Evolutionary conservation across 2,113 vertebrate genomes (phyloP), one percentile per base, ranked within the genome.

Genomic region (Nothocercus julius): DNA sequence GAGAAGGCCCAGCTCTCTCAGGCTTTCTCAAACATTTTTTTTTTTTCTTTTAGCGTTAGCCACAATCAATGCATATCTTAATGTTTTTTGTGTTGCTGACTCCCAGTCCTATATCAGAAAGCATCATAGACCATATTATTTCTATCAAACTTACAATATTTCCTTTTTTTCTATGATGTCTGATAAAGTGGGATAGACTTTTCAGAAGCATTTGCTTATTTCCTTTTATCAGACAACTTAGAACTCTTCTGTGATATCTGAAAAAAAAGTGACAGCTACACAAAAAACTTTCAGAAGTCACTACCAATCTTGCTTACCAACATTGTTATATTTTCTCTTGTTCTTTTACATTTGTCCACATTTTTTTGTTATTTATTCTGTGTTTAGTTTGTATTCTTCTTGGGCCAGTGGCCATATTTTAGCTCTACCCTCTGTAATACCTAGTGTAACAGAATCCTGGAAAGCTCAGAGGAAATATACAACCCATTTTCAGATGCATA

Each of bases 251-350:
- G 47, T 16, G 56, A 30, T 11, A 4, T 4, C 20, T 51, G 24
- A 0, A 0, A 34, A 17, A 38, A 38, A 54, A 61, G 2, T 74
- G 7, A 51, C 25, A 61, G 7, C 3, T 51, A 51, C 18, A 25
- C 34, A 68, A 49, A 73, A 8, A 0, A 5, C 22, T 85, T 32
- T 40, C 17, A 32, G 27, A 85, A 85, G 4, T 36, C 13, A 27
- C 8, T 47, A 19, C 3, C 10, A 40, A n/a, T 49, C 38, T 11
- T 16, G 54, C 14, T n/a, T 22, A 27, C 5, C 30, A 77, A n/a
- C 20, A 67, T 2, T 42, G 34, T 40, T 10, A 1, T 68, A 7
- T 75, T 18, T 85, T 81, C 4, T 7, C 3, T 13, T n/a, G 22
- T 64, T 17, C 13, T 58, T 5, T 77, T 6, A 24, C 16, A 42